Conservation (phyloP, 2,113 vertebrate genomes). For the Ictalurus punctatus region DNA sequence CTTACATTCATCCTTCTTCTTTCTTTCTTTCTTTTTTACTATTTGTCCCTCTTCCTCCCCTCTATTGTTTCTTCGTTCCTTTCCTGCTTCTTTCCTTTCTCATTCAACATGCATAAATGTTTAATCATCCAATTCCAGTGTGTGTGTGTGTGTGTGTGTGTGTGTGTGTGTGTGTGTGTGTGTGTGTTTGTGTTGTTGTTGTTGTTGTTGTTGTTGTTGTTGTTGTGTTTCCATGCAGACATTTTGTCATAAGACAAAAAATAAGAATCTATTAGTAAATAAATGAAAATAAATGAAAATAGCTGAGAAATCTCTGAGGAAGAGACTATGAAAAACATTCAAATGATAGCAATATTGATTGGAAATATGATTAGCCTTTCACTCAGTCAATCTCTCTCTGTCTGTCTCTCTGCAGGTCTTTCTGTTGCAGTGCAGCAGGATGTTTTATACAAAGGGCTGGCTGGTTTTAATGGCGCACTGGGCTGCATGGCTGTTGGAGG, state of each 20-base stretch:
- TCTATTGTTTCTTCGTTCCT: not conserved
- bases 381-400: not conserved
- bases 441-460: slow-evolving; percentile 68
- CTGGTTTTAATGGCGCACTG: slow-evolving; percentile 73
- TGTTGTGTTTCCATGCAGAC: too few species aligned
- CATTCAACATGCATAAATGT: not conserved
- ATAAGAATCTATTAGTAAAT: not conserved
- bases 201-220: too few species aligned
- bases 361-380: not conserved
- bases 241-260: not conserved
- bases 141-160: too few species aligned
- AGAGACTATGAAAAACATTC: not conserved
- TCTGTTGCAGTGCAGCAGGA: slow-evolving; percentile 65
- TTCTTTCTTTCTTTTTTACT: not conserved
- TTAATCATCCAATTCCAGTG: too few species aligned
- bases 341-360: not conserved
- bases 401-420: slow-evolving; percentile 62
- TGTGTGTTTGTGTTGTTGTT: too few species aligned
- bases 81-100: not conserved
- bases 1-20: not conserved
- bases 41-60: not conserved
- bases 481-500: slow-evolving; percentile 73
- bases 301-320: not conserved
- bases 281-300: not conserved
- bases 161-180: too few species aligned